phyloP scores from a whole-genome alignment of 2,113 vertebrate species.

The Chionomys nivalis region DNA sequence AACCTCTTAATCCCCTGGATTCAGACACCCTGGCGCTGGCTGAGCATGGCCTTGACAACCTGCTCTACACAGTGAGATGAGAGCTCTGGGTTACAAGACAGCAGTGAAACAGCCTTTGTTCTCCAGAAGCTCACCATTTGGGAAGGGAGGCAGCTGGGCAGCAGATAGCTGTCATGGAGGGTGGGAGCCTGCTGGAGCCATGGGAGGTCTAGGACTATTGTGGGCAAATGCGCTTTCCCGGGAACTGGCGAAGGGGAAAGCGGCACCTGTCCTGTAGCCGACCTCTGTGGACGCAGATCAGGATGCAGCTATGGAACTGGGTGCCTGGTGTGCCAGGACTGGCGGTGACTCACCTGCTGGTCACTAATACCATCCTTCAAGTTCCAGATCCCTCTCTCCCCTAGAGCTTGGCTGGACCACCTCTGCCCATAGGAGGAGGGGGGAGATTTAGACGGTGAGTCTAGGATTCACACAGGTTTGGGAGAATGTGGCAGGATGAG shows the following conservation, averaged over 20 bases:
- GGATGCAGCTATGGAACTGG: not conserved
- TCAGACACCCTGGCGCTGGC: not conserved
- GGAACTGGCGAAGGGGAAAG: not conserved
- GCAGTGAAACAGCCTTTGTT: not conserved
- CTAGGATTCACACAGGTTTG: not conserved
- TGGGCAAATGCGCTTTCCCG: not conserved
- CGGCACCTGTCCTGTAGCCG: not conserved
- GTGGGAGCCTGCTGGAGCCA: fast-evolving
- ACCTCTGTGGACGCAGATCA: not conserved
- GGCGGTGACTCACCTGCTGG: not conserved
- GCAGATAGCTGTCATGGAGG: not conserved
- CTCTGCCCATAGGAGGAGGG: not conserved
- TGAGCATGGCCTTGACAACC: not conserved
- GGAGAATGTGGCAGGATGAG: not conserved
- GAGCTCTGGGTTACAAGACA: not conserved
- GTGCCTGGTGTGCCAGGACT: not conserved
- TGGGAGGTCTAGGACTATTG: not conserved
- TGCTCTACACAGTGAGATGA: not conserved
- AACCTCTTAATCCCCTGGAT: not conserved
- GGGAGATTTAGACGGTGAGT: not conserved
- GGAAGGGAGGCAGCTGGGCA: not conserved
- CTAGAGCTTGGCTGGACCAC: not conserved
- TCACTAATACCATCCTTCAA: not conserved
- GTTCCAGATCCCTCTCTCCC: not conserved
- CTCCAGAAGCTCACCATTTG: not conserved